Percentiles rank a stretch among this genome's conserved stretches.
Conservation (phyloP, 2,797 vertebrate genomes). For the Allobates femoralis region DNA sequence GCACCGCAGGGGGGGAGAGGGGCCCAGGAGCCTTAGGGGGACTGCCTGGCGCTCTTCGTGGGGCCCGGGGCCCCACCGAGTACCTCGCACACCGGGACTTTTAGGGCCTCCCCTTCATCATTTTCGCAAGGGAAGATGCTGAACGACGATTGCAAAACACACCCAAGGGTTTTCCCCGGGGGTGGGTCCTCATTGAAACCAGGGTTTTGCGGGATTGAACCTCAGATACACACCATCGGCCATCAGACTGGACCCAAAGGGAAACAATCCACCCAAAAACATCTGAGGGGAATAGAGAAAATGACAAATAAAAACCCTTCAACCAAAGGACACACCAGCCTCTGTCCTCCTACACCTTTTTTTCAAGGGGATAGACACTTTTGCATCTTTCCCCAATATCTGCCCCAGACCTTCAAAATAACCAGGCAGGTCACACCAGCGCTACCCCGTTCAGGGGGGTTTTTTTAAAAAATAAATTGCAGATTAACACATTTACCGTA, state of each 20-base stretch:
- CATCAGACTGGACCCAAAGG: conserved; percentile 73
- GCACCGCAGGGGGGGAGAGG: conserved; percentile 79
- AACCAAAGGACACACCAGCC: background rate
- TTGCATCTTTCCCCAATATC: background rate
- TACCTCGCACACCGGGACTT: conserved; percentile 98
- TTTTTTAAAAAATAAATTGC: too few relatives aligned
- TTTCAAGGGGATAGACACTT: background rate
- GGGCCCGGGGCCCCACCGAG: conserved; percentile 92
- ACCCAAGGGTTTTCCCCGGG: conserved; percentile 97
- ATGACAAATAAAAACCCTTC: too few relatives aligned
- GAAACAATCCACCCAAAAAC: conserved; percentile 85
- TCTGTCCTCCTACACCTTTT: background rate
- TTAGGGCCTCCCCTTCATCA: conserved; percentile 98
- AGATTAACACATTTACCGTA: too few relatives aligned
- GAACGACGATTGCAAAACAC: conserved; percentile 97
- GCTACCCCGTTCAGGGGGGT: too few relatives aligned
- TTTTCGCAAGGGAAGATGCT: conserved; percentile 95
- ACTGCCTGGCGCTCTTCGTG: conserved; percentile 96
- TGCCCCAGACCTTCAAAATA: background rate
- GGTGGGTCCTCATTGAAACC: conserved; percentile 99
- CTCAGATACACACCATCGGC: conserved; percentile 97
- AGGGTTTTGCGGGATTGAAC: conserved; percentile 99
- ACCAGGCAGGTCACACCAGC: too few relatives aligned
- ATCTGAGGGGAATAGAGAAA: conserved; percentile 73
- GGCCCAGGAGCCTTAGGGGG: conserved; percentile 76